These are phyloP conservation scores for Cichladusa arquata DNA, from an alignment of 2,113 vertebrate genomes.

Conservation along the genomic window DNA sequence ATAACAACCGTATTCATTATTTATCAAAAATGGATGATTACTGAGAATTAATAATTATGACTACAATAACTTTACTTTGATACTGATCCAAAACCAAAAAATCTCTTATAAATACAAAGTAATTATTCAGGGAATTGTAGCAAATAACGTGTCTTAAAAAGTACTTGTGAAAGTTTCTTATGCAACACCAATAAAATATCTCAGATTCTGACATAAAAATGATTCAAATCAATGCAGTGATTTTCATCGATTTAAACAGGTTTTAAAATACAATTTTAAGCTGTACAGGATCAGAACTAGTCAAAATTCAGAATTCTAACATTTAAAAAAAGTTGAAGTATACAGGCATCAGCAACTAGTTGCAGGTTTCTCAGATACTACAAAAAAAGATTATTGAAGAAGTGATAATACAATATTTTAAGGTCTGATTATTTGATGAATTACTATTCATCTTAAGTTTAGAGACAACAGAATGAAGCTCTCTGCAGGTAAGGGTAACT, in stretches of 20 bases:
- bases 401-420: neutral
- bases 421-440: neutral
- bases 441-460: neutral
- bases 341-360: neutral
- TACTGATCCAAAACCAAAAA: neutral
- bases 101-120: neutral
- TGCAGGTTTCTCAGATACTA: neutral
- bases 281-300: neutral
- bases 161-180: neutral
- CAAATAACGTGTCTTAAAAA: neutral
- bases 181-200: neutral
- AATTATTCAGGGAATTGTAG: neutral
- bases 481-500: neutral
- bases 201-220: neutral
- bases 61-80: neutral
- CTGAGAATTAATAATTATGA: neutral
- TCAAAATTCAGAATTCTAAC: neutral
- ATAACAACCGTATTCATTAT: neutral
- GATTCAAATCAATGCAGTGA: neutral
- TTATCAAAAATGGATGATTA: neutral
- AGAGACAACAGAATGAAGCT: neutral
- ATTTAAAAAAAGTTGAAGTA: neutral
- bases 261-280: neutral
- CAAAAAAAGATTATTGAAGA: neutral
- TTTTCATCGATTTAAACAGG: neutral